Evolutionary conservation across 2,888 invertebrate genomes (phyloP), one percentile per base, ranked within the genome.

Genomic region (Escarpia spicata): DNA sequence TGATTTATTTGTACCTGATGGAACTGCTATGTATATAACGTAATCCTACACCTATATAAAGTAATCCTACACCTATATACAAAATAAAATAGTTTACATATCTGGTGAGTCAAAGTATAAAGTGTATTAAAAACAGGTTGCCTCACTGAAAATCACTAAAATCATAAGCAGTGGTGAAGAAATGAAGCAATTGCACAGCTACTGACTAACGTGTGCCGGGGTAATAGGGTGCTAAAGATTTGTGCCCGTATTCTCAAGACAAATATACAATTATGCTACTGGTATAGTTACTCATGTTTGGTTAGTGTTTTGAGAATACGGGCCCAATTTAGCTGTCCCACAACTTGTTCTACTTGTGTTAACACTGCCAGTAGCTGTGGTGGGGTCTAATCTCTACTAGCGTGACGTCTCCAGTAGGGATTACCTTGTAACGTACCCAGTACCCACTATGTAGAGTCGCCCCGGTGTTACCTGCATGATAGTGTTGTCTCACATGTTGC

Each of bases 171-270:
- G 75, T 75, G 75, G 2, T 60, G n/a, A 75, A 75, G 19, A 75
- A 75, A 75, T 19, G n/a, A 26, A 19, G 26, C 6, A 75, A 75
- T 75, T 75, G 75, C 75, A 75, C 75, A 4, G 75, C 75, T 75
- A 75, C 75, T n/a, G 75, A 75, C 75, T 75, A 75, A 75, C n/a
- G 26, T 75, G 3, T n/a, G 75, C 75, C 19, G 26, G 75, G 26
- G 19, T 26, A 6, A 26, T 75, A 75, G 26, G 1, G 75, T 26
- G 75, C 75, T 26, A 26, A 2, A 75, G 75, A 75, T 75, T 75
- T 75, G 75, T 75, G 75, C 75, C 75, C 75, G 75, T 75, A 75
- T 75, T 75, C 75, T 75, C 75, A 75, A 75, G 75, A 75, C 75
- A 75, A 75, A 75, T 26, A 26, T 75, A 12, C 60, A 60, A 19